These are phyloP conservation scores for Lepilemur septentrionalis DNA, from an alignment of 2,797 vertebrate species.

Conservation along the genomic window DNA sequence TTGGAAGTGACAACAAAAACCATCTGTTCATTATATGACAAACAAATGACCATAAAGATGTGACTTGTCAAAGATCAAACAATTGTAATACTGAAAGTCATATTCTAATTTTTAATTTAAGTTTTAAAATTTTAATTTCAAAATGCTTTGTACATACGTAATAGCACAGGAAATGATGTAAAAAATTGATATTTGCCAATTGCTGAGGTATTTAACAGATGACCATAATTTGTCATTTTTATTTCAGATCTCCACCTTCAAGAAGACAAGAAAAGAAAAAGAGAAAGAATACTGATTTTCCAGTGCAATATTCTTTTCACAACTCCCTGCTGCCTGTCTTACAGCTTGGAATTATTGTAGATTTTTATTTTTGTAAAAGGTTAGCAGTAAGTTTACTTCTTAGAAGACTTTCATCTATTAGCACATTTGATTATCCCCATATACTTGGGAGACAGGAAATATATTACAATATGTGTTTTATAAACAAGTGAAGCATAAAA, in stretches of 20 bases:
- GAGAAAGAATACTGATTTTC: not conserved
- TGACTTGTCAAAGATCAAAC: not conserved
- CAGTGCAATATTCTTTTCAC: not conserved
- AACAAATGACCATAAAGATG: not conserved
- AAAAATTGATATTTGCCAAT: not conserved
- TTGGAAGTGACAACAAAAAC: not conserved
- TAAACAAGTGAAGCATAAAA: not conserved
- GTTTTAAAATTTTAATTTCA: not conserved
- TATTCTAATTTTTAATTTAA: not conserved
- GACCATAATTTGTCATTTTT: not conserved
- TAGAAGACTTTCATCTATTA: not conserved
- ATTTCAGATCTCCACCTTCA: not conserved
- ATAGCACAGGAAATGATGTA: not conserved
- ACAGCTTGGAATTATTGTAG: not conserved
- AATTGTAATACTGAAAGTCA: not conserved
- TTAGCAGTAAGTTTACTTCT: conserved; percentile 18
- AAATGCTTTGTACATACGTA: not conserved
- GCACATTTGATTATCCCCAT: not conserved
- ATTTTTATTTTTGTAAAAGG: not conserved
- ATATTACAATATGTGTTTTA: not conserved
- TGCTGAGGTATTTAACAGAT: not conserved
- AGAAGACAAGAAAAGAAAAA: not conserved
- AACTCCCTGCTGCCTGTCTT: not conserved
- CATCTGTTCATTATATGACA: not conserved
- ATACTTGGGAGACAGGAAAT: not conserved